Conservation (phyloP, 2,888 invertebrate genomes). For the Hydropsyche betteni region DNA sequence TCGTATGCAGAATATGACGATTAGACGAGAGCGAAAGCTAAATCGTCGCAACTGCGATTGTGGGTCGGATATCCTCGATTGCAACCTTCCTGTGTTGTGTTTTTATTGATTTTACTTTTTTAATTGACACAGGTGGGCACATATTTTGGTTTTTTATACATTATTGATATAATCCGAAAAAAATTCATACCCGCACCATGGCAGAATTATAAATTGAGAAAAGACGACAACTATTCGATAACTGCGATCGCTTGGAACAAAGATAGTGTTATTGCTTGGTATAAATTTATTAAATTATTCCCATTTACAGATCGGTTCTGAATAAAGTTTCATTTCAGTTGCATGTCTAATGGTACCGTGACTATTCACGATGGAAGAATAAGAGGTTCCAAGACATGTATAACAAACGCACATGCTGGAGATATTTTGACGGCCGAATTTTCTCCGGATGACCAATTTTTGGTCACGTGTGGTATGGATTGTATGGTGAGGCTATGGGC, state of each 20-base stretch:
- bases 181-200: constrained; percentile 38
- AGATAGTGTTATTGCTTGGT: constrained; percentile 51
- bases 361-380: constrained; percentile 28
- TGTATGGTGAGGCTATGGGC: constrained; percentile 52
- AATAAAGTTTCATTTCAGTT: constrained; percentile 5
- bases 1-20: not conserved
- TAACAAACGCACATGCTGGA: constrained; percentile 47
- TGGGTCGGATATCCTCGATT: constrained; percentile 28
- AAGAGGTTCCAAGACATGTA: not conserved
- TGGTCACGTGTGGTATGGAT: constrained; percentile 53
- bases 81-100: constrained; percentile 3
- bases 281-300: constrained; percentile 10
- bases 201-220: constrained; percentile 49
- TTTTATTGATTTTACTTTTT: constrained; percentile 1
- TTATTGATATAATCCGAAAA: constrained; percentile 37
- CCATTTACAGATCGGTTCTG: not conserved
- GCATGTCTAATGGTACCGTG: constrained; percentile 40
- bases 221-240: constrained; percentile 50
- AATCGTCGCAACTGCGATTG: not conserved
- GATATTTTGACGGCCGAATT: constrained; percentile 52
- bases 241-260: constrained; percentile 53
- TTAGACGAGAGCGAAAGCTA: constrained; percentile 1
- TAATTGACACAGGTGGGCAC: constrained; percentile 44
- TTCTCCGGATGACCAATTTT: constrained; percentile 53
- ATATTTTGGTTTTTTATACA: constrained; percentile 36